phyloP scores from a whole-genome alignment of 2,888 invertebrate genomes.

The Aleiodes alternator region DNA sequence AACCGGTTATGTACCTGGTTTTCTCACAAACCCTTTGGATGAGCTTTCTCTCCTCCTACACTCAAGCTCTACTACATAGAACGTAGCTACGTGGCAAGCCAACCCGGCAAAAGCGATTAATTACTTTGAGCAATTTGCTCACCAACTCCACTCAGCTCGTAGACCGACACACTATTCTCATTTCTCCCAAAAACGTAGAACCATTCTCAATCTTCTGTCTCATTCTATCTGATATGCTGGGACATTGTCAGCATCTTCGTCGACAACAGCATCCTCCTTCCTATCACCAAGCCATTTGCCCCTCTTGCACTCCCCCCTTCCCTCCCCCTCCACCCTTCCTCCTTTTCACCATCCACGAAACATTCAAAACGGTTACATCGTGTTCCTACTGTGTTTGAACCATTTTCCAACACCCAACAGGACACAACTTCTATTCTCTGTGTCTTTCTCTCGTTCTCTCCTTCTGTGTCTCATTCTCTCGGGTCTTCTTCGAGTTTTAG shows the following conservation, averaged over 20 bases:
- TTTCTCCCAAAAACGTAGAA: constrained; percentile 66
- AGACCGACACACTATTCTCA: constrained; percentile 75
- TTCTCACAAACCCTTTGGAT: constrained; percentile 66
- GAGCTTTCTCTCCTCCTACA: constrained; percentile 59
- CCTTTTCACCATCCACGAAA: background rate
- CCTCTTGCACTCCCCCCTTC: background rate
- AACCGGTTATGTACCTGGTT: constrained; percentile 62
- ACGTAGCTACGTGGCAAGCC: constrained; percentile 70
- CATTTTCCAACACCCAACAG: constrained; percentile 46
- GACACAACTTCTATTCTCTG: constrained; percentile 23
- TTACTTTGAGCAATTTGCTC: constrained; percentile 75
- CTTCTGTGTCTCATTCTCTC: constrained; percentile 40
- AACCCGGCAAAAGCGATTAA: constrained; percentile 75
- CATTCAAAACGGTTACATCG: constrained; percentile 43
- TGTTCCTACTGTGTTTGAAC: constrained; percentile 36
- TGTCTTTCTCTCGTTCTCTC: too few species aligned
- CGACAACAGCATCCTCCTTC: constrained; percentile 52
- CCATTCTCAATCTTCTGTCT: constrained; percentile 48
- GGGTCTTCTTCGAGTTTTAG: constrained; percentile 28
- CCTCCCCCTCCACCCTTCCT: background rate
- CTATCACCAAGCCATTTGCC: constrained; percentile 20
- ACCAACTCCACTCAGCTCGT: constrained; percentile 74
- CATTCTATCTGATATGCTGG: constrained; percentile 37
- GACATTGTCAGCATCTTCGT: background rate
- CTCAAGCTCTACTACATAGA: constrained; percentile 19